Evolutionary conservation across 2,888 invertebrate species (phyloP).

Genomic region (Sepiola atlantica): DNA sequence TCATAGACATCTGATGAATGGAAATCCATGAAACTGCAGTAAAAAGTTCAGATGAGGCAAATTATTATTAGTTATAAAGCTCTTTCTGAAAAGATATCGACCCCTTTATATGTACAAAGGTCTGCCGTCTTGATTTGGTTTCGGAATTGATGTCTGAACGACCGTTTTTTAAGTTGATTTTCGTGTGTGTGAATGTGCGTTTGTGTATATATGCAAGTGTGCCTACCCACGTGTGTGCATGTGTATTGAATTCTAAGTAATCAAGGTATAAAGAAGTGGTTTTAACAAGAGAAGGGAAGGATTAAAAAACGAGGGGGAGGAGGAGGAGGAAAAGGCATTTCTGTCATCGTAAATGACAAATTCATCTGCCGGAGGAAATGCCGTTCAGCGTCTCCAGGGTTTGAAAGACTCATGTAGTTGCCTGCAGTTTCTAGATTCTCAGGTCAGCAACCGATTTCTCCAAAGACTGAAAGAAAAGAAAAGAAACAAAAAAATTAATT

Average conservation of each 20-base stretch:
- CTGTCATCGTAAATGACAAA: background rate
- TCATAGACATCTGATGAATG: too few species aligned
- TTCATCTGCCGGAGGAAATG: background rate
- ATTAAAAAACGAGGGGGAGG: background rate
- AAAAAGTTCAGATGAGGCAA: too few species aligned
- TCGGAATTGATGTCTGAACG: too few species aligned
- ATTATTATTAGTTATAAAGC: too few species aligned
- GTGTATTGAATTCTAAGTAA: background rate
- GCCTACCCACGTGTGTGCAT: background rate
- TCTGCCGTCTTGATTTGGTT: too few species aligned
- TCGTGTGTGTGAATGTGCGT: background rate
- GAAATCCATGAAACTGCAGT: too few species aligned
- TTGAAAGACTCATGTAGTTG: constrained; percentile 32
- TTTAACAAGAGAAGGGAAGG: background rate
- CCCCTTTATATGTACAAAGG: too few species aligned
- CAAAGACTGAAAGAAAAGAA: constrained; percentile 62
- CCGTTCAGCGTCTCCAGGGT: background rate
- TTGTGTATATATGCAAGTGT: background rate
- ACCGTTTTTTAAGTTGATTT: background rate
- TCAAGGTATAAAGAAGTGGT: background rate
- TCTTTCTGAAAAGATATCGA: background rate
- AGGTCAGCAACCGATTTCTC: constrained; percentile 66
- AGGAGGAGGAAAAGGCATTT: background rate
- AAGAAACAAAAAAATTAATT: constrained; percentile 40
- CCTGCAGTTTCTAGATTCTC: constrained; percentile 56